A percentile compares a stretch with the other conserved stretches of the same genome.
Conservation (phyloP, 2,888 invertebrate species). For the Leptarthrus brevirostris region DNA sequence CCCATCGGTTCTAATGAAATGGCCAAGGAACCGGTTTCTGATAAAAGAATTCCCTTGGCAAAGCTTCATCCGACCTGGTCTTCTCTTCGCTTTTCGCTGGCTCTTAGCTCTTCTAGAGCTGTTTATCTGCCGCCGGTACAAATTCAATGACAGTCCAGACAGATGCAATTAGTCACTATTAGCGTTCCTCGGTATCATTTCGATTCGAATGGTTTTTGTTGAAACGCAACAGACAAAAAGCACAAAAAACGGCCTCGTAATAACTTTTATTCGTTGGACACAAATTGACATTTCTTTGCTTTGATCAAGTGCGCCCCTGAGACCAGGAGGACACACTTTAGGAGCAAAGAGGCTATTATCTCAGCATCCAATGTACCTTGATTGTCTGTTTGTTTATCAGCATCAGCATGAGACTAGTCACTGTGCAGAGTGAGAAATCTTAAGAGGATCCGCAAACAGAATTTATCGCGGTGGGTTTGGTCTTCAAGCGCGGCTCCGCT, state of each 20-base stretch:
- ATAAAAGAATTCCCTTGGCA: not conserved
- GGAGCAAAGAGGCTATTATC: constrained; percentile 8
- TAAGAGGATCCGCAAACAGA: constrained; percentile 8
- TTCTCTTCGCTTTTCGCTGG: not conserved
- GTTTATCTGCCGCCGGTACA: constrained; percentile 37
- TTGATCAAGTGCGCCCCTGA: constrained; percentile 45
- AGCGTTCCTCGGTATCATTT: constrained; percentile 51
- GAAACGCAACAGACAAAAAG: not conserved
- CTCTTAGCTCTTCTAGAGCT: not conserved
- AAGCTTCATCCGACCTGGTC: not conserved
- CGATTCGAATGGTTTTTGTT: not conserved
- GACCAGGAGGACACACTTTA: not conserved
- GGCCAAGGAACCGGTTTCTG: constrained; percentile 15
- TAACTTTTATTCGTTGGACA: constrained; percentile 52
- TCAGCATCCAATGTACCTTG: not conserved
- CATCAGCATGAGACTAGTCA: not conserved
- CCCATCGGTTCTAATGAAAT: not conserved
- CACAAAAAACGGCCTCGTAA: constrained; percentile 46
- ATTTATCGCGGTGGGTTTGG: not conserved
- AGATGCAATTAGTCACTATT: constrained; percentile 54
- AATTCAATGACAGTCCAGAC: constrained; percentile 51
- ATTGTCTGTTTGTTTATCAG: constrained; percentile 7
- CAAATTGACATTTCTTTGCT: constrained; percentile 53
- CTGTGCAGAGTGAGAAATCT: constrained; percentile 10
- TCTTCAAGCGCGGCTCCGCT: not conserved